These are phyloP conservation scores for Ciconia boyciana DNA, from an alignment of 2,113 vertebrate species.

Conservation along the genomic window DNA sequence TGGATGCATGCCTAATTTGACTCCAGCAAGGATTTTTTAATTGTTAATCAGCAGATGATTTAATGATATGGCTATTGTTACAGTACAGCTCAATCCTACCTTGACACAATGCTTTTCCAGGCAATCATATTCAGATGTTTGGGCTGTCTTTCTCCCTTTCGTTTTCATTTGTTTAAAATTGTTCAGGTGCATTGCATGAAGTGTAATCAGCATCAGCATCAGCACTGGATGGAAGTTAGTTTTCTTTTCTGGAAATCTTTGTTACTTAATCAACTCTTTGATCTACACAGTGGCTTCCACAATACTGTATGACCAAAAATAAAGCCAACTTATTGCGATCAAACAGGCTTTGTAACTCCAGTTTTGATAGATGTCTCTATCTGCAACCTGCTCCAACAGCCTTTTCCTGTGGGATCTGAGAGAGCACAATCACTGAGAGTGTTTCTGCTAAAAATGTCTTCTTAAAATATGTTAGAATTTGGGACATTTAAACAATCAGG, in stretches of 20 bases:
- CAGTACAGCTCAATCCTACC: not conserved
- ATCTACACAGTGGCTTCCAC: not conserved
- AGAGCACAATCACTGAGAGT: not conserved
- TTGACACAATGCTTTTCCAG: not conserved
- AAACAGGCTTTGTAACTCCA: not conserved
- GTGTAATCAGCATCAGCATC: not conserved
- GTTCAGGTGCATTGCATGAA: not conserved
- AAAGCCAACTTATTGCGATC: not conserved
- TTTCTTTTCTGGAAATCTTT: conserved; percentile 4
- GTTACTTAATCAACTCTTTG: not conserved
- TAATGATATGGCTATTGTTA: not conserved
- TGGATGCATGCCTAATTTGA: not conserved
- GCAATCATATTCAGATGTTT: not conserved
- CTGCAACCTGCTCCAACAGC: not conserved
- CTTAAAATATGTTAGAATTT: not conserved
- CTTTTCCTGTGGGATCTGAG: not conserved
- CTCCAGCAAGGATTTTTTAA: not conserved
- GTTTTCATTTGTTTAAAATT: not conserved
- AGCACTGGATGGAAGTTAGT: not conserved
- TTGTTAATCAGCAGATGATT: not conserved
- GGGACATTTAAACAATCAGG: not conserved
- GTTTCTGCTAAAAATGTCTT: not conserved
- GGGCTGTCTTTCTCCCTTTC: not conserved
- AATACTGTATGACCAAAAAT: not conserved
- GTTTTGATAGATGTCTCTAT: not conserved